These are phyloP conservation scores for Numenius phaeopus DNA, from an alignment of 2,797 vertebrate species.

Conservation along the genomic window DNA sequence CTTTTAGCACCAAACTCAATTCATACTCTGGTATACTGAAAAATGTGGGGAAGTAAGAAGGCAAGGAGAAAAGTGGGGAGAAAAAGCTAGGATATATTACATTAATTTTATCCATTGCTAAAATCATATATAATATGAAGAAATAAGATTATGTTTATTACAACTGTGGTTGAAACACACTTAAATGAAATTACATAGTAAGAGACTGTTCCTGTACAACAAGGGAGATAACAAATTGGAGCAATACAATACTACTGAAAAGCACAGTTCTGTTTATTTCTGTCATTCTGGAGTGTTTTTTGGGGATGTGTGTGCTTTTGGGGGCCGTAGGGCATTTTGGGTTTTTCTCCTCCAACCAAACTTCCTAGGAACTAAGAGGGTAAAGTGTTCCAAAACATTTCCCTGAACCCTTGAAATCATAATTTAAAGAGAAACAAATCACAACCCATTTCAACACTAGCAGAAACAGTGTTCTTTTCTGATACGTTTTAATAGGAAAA, in stretches of 20 bases:
- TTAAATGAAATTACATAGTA: not conserved
- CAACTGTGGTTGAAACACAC: not conserved
- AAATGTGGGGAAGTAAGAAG: not conserved
- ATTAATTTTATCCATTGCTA: not conserved
- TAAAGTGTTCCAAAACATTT: slow-evolving; percentile 1
- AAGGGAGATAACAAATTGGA: not conserved
- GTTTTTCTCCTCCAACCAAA: not conserved
- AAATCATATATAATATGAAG: not conserved
- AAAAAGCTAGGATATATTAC: not conserved
- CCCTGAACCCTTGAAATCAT: not conserved
- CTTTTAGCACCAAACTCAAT: not conserved
- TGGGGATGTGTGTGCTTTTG: not conserved
- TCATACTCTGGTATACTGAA: not conserved
- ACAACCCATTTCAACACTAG: not conserved
- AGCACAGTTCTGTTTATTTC: not conserved
- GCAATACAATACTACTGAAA: not conserved
- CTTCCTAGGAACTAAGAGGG: not conserved
- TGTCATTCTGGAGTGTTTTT: not conserved
- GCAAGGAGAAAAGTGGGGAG: not conserved
- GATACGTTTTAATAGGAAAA: not conserved
- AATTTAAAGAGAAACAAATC: not conserved
- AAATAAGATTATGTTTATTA: not conserved
- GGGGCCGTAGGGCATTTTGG: not conserved
- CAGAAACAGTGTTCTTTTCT: not conserved
- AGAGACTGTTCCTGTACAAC: not conserved